phyloP scores from a whole-genome alignment of 2,888 invertebrate species.

The Meteorus colon region DNA sequence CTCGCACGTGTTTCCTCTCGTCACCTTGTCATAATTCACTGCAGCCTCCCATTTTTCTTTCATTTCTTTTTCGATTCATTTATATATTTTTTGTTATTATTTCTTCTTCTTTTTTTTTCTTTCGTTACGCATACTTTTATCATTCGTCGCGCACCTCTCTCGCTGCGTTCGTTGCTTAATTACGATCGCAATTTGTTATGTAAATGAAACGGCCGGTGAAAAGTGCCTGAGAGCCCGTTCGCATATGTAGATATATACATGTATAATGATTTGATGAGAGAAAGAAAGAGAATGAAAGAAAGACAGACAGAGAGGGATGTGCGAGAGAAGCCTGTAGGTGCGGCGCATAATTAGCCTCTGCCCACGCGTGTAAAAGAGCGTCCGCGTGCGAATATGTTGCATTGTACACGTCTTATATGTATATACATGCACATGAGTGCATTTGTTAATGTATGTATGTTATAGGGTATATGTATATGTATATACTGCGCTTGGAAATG shows the following conservation, averaged over 20 bases:
- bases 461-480: constrained; percentile 35
- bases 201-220: constrained; percentile 56
- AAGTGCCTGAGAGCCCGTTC: constrained; percentile 42
- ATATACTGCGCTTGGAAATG: constrained; percentile 46
- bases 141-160: constrained; percentile 23
- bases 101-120: neutral
- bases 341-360: constrained; percentile 57
- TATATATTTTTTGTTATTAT: neutral
- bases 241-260: constrained; percentile 16
- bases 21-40: constrained; percentile 31
- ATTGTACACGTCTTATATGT: constrained; percentile 6
- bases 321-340: constrained; percentile 51
- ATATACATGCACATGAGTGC: constrained; percentile 13
- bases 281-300: constrained; percentile 7
- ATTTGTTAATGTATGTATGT: constrained; percentile 22
- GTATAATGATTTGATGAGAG: neutral
- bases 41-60: constrained; percentile 8
- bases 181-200: constrained; percentile 57
- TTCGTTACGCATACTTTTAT: neutral
- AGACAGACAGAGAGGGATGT: constrained; percentile 27
- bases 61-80: constrained; percentile 21
- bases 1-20: constrained; percentile 11
- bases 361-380: constrained; percentile 49
- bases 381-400: constrained; percentile 20
- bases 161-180: constrained; percentile 49